Base-by-base conservation (phyloP, 2,113 vertebrate species). In the Pygoscelis adeliae region DNA sequence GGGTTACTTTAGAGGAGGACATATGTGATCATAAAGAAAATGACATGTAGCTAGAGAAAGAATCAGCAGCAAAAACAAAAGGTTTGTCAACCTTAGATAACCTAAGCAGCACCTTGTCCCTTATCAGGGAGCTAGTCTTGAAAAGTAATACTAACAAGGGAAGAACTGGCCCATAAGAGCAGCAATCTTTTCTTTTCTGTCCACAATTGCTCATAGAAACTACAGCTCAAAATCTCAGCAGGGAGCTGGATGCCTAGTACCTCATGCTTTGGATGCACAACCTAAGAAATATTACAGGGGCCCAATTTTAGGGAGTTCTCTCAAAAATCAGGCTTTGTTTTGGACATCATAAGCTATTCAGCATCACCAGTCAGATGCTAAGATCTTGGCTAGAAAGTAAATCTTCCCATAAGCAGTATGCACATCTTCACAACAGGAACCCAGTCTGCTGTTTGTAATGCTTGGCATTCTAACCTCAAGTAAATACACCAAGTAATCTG, bases 391-490 rank as follows among this genome's bases (percentile, higher is more conserved):
- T 47, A 56, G 55, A 72, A 63, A 72, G 56, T 15, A 30, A 32
- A 47, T 79, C 76, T 90, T 85, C 44, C 47, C 87, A 74, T 89
- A 65, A 92, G 92, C 85, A 65, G 71, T 16, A 44, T 63, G 67
- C 84, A 91, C 92, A 90, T 93, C 93, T 92, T 92, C 95, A 88
- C 46, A 36, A 94, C 36, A 55, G 87, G 96, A 96, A 89, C 73
- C 46, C 86, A 80, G 82, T 36, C 84, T 96, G 96, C 93, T 96
- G 82, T 97, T 97, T 91, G 84, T 36, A 95, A 50, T 80, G 83
- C 92, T 94, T 97, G 96, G 87, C 80, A 26, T 96, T 79, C 94
- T 97, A 97, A 98, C 89, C 94, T 96, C 95, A 93, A 98, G 95
- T 95, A 96, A 98, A 97, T 88, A 66, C 74, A 96, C 94, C 91